Conservation (phyloP, 2,113 vertebrate species). For the Suricata suricatta region DNA sequence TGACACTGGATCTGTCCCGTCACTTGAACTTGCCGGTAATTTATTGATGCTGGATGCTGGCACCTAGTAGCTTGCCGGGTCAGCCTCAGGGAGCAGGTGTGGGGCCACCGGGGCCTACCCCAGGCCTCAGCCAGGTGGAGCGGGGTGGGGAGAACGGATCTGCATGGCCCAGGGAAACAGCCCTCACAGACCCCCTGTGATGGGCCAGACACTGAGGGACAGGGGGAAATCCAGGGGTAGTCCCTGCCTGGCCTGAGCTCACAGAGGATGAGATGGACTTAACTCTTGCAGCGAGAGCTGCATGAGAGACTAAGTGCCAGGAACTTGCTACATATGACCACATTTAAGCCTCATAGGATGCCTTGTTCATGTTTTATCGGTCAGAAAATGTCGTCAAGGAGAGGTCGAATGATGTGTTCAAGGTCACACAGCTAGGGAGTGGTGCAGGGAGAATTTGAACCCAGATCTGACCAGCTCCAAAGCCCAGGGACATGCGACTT, state of each 20-base stretch:
- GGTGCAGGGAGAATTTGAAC: not conserved
- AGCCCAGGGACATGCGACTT: not conserved
- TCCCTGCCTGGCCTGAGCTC: not conserved
- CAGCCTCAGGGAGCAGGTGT: conserved; percentile 57
- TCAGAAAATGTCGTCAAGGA: not conserved
- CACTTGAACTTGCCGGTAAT: conserved; percentile 80
- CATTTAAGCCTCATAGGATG: not conserved
- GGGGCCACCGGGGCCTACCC: not conserved
- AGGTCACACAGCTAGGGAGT: not conserved
- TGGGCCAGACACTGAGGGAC: not conserved
- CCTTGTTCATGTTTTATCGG: not conserved
- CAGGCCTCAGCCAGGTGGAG: not conserved
- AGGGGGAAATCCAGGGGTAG: not conserved
- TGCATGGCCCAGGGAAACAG: not conserved
- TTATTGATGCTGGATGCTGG: conserved; percentile 78
- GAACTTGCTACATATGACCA: not conserved
- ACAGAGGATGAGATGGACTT: not conserved
- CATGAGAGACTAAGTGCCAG: not conserved
- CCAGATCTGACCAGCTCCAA: not conserved
- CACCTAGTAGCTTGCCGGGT: conserved; percentile 56
- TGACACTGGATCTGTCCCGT: conserved; percentile 78
- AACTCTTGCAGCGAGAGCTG: not conserved
- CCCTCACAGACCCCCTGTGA: not conserved
- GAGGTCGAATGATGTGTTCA: not conserved
- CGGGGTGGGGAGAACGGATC: not conserved